Conservation (phyloP, 2,888 invertebrate species). For the Meiosimyza platycephala region DNA sequence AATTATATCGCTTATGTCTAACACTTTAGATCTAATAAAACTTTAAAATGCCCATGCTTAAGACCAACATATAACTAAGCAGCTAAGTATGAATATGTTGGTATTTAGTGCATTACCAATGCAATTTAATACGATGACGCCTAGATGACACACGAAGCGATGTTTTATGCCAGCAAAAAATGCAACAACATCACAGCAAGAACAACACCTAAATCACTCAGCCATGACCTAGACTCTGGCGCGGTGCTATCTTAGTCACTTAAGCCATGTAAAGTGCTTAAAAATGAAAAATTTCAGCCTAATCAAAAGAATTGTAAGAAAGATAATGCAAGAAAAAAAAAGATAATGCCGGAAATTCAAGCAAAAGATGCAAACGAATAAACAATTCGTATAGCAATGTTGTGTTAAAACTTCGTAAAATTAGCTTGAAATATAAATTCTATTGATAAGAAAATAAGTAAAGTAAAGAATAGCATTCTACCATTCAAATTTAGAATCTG, state of each 20-base stretch:
- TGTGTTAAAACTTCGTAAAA: no score
- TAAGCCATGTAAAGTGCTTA: not conserved
- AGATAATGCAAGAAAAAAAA: not conserved
- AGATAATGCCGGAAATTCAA: not conserved
- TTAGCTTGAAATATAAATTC: no score
- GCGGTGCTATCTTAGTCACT: not conserved
- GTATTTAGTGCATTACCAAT: not conserved
- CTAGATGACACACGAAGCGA: constrained; percentile 14
- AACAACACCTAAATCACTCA: constrained; percentile 5
- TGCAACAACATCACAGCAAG: no score
- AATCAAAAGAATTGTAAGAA: not conserved
- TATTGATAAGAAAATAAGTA: no score
- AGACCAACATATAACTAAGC: no score
- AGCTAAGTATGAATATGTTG: no score
- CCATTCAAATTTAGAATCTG: no score
- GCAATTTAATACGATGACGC: constrained; percentile 17
- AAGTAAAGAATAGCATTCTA: no score
- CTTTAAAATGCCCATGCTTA: no score
- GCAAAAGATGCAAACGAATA: not conserved
- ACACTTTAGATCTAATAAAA: no score
- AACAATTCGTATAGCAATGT: no score
- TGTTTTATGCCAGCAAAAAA: not conserved
- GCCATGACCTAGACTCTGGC: constrained; percentile 26
- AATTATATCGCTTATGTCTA: no score
- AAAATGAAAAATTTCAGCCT: not conserved